A percentile compares a stretch with the other conserved stretches of the same genome.
phyloP scores from a whole-genome alignment of 2,113 vertebrate genomes.

The Eleginops maclovinus region DNA sequence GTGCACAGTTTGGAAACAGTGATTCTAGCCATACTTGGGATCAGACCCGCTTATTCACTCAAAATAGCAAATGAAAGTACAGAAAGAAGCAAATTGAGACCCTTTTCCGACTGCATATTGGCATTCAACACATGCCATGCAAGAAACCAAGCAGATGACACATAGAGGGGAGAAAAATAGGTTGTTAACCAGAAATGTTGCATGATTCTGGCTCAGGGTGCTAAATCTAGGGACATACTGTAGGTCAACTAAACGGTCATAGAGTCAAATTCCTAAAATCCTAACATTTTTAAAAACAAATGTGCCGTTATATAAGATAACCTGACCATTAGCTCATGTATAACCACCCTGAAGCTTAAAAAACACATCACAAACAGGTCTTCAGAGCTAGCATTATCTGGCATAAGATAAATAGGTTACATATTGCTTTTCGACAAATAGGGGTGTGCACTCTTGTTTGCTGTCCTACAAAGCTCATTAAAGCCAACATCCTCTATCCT shows the following conservation, averaged over 20 bases:
- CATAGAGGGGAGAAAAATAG: neutral
- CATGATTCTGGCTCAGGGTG: neutral
- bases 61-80: no score
- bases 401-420: slow-evolving; percentile 59
- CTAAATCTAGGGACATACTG: neutral
- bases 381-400: slow-evolving; percentile 38
- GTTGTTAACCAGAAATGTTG: neutral
- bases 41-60: no score
- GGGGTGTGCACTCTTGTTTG: slow-evolving; percentile 44
- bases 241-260: neutral
- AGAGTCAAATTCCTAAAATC: neutral
- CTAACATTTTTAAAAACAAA: neutral
- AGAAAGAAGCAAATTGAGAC: neutral
- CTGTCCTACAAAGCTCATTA: slow-evolving; percentile 40
- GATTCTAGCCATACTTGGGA: no score
- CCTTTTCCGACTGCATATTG: neutral
- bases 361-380: slow-evolving; percentile 28
- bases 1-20: no score
- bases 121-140: neutral
- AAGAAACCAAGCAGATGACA: neutral
- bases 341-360: neutral
- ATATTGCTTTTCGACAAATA: slow-evolving; percentile 43
- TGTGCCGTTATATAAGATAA: neutral
- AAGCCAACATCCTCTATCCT: slow-evolving; percentile 44
- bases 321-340: neutral